Conservation (phyloP, 2,113 vertebrate species). For the Seriola rivoliana region DNA sequence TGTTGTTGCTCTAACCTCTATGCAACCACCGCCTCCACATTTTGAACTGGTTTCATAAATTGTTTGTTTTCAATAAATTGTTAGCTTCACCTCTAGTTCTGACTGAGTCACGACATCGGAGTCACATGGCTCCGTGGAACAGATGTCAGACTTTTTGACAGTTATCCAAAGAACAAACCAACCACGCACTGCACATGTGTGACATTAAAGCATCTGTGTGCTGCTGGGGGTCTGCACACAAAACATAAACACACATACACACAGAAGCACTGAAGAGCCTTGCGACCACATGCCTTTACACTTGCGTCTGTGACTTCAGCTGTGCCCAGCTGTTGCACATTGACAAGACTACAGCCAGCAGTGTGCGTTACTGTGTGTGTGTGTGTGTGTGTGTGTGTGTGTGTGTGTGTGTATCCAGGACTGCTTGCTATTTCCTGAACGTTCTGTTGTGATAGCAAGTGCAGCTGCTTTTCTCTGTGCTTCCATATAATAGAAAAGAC, state of each 20-base stretch:
- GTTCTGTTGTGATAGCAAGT: conserved; percentile 64
- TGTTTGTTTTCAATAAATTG: too few relatives aligned
- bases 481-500: conserved; percentile 41
- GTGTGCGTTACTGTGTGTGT: conserved; percentile 34
- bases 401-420: conserved; percentile 53
- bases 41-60: too few relatives aligned
- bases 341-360: conserved; percentile 60
- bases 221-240: conserved; percentile 5
- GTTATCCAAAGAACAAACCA: background rate
- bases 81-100: too few relatives aligned
- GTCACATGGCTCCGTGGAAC: background rate
- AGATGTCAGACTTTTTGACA: too few relatives aligned
- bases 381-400: conserved; percentile 42
- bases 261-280: conserved; percentile 26
- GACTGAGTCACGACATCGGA: background rate
- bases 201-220: background rate
- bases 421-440: conserved; percentile 73
- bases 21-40: too few relatives aligned
- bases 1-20: too few relatives aligned
- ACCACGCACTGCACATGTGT: background rate
- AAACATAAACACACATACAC: conserved; percentile 22
- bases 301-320: conserved; percentile 56
- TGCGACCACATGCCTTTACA: conserved; percentile 63
- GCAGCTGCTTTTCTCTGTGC: conserved; percentile 58
- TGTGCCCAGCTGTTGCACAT: conserved; percentile 72